Percentiles rank a stretch among this genome's conserved stretches.
These are phyloP conservation scores for Ypsolopha scabrella DNA, from an alignment of 2,888 invertebrate genomes.

Conservation along the genomic window DNA sequence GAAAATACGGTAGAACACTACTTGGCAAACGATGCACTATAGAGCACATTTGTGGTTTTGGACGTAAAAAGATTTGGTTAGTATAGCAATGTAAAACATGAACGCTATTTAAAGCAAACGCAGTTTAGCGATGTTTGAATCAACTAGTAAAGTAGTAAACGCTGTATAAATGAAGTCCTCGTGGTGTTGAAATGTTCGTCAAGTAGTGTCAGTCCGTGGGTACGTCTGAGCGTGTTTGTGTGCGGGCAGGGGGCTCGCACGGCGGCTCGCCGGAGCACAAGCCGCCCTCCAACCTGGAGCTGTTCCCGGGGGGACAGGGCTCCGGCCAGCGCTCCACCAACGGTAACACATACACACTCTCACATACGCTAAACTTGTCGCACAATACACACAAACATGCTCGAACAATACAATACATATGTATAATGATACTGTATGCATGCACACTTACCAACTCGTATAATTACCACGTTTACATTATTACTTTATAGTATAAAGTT, in stretches of 20 bases:
- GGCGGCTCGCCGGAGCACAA: conserved; percentile 75
- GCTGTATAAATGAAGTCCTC: background rate
- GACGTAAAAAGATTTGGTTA: too few relatives aligned
- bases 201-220: background rate
- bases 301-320: conserved; percentile 69
- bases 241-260: conserved; percentile 54
- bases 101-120: too few relatives aligned
- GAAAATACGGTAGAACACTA: too few relatives aligned
- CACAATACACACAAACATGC: conserved; percentile 8
- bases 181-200: background rate
- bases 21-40: too few relatives aligned
- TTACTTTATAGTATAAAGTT: too few relatives aligned
- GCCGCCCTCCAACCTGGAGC: conserved; percentile 79
- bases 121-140: too few relatives aligned
- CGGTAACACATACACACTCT: conserved; percentile 72
- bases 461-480: background rate
- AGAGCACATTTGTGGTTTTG: too few relatives aligned
- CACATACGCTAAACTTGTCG: conserved; percentile 4
- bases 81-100: too few relatives aligned
- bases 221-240: background rate
- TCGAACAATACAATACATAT: background rate
- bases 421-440: background rate
- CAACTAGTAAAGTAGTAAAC: background rate
- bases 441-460: background rate
- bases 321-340: conserved; percentile 81